These are phyloP conservation scores for Thecophora atra DNA, from an alignment of 2,888 invertebrate species.

Conservation along the genomic window DNA sequence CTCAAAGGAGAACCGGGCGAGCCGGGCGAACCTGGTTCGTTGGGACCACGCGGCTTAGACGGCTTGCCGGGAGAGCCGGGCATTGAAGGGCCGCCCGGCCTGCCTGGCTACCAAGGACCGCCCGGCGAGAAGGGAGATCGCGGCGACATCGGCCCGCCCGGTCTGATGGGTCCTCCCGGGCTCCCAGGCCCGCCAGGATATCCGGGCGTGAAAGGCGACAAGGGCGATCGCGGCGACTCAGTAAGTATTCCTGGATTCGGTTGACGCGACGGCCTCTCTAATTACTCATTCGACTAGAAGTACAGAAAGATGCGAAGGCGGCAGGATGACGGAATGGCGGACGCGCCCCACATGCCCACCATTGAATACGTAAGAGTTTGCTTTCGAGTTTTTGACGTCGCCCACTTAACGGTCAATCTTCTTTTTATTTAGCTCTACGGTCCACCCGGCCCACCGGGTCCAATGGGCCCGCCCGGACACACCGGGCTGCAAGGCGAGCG, in stretches of 20 bases:
- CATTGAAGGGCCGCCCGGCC: slow-evolving; percentile 86
- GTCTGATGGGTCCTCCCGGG: slow-evolving; percentile 93
- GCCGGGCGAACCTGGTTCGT: slow-evolving; percentile 78
- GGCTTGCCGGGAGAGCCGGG: slow-evolving; percentile 83
- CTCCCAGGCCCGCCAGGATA: slow-evolving; percentile 84
- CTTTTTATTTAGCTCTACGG: slow-evolving; percentile 68
- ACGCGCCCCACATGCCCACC: slow-evolving; percentile 65
- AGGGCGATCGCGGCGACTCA: slow-evolving; percentile 93
- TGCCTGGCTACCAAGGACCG: slow-evolving; percentile 80
- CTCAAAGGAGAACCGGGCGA: slow-evolving; percentile 72
- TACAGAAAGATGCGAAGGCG: slow-evolving; percentile 67
- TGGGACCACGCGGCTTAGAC: slow-evolving; percentile 78
- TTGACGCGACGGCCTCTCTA: slow-evolving; percentile 40
- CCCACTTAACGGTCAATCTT: not conserved
- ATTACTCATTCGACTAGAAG: slow-evolving; percentile 56
- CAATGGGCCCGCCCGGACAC: slow-evolving; percentile 79
- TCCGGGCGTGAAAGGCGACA: slow-evolving; percentile 89
- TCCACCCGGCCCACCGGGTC: slow-evolving; percentile 70
- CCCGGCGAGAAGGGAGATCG: slow-evolving; percentile 83
- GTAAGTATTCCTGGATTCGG: slow-evolving; percentile 69
- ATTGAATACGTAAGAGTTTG: slow-evolving; percentile 65
- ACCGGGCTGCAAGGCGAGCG: slow-evolving; percentile 68
- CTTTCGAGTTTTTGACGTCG: not conserved
- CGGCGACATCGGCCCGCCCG: slow-evolving; percentile 92
- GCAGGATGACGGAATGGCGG: slow-evolving; percentile 66